Evolutionary conservation across 2,797 vertebrate genomes (phyloP).

Genomic region (Onychomys leucogaster): DNA sequence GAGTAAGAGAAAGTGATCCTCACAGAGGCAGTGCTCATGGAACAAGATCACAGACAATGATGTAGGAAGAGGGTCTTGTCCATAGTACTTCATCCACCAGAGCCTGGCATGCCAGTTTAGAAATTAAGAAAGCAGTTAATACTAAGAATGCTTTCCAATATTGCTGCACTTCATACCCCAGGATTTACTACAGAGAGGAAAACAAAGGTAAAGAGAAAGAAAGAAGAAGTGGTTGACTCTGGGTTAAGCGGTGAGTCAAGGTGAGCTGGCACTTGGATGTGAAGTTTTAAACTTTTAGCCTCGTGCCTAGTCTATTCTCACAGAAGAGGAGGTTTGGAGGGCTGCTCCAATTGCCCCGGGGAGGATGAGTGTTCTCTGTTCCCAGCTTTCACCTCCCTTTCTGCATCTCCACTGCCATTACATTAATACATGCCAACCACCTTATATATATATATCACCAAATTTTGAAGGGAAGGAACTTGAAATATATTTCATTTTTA

Average conservation of each 20-base stretch:
- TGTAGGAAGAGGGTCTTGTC: neutral
- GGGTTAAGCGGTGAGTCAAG: constrained; percentile 63
- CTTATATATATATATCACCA: neutral
- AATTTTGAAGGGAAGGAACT: neutral
- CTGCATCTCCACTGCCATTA: neutral
- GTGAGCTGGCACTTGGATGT: constrained; percentile 29
- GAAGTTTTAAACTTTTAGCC: constrained; percentile 28
- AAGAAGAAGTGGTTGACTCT: constrained; percentile 65
- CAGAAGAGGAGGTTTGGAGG: neutral
- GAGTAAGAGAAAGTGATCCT: neutral
- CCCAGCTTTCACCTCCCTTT: neutral
- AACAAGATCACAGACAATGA: constrained; percentile 45
- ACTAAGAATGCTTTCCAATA: constrained; percentile 65
- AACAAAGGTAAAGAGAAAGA: constrained; percentile 46
- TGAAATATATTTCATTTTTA: neutral
- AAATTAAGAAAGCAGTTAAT: constrained; percentile 72
- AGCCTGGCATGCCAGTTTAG: constrained; percentile 29
- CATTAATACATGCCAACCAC: neutral
- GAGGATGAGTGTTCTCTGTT: neutral
- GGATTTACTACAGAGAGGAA: constrained; percentile 73
- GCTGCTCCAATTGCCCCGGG: neutral
- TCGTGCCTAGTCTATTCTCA: constrained; percentile 20
- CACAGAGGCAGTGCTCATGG: neutral
- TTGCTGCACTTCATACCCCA: constrained; percentile 45
- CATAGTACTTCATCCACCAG: neutral